Conservation (phyloP, 2,888 invertebrate genomes). For the Escarpia spicata region DNA sequence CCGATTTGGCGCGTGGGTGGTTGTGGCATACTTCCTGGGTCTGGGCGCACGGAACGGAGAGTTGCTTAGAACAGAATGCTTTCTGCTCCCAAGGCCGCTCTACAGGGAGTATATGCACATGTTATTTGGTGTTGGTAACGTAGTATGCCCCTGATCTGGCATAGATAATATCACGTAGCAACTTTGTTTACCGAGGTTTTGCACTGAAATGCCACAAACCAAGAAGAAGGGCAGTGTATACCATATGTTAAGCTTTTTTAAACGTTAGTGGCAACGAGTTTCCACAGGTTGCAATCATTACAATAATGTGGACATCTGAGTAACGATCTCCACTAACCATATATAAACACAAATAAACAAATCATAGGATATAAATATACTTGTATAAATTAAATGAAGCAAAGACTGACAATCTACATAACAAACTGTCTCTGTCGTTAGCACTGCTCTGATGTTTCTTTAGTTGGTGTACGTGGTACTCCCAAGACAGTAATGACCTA, state of each 20-base stretch:
- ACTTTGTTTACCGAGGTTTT: neutral
- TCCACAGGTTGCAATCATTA: neutral
- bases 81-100: neutral
- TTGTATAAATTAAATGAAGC: neutral
- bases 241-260: neutral
- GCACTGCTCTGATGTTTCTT: no score
- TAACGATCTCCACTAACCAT: no score
- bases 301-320: no score
- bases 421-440: neutral
- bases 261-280: neutral
- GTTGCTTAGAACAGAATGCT: neutral
- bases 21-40: neutral
- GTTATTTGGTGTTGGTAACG: neutral
- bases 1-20: neutral
- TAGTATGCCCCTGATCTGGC: neutral
- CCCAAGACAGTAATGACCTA: neutral
- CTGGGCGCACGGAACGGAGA: neutral
- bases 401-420: neutral
- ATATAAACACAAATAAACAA: no score
- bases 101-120: neutral
- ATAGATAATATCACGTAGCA: neutral
- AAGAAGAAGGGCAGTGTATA: neutral
- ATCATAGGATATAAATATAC: neutral
- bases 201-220: neutral
- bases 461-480: no score